Conservation (phyloP, 2,113 vertebrate species). For the Sinocyclocheilus anshuiensis region DNA sequence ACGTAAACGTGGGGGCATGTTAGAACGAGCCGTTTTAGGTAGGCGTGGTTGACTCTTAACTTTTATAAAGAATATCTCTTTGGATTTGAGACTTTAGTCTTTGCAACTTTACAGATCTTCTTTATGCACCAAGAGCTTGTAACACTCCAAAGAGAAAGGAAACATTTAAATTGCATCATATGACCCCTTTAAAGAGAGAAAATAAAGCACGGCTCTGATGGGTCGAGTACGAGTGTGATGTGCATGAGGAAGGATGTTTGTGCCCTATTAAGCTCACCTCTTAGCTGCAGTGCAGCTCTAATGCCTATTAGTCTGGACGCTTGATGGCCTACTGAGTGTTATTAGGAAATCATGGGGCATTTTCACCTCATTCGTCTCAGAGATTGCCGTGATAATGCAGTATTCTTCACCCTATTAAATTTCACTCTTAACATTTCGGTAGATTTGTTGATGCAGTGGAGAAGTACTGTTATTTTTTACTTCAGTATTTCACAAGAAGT, state of each 20-base stretch:
- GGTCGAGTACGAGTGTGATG: conserved; percentile 11
- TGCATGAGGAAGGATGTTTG: conserved; percentile 28
- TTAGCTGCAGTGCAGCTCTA: conserved; percentile 13
- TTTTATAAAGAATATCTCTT: too few species aligned
- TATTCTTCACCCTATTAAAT: conserved; percentile 26
- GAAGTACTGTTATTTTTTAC: not conserved
- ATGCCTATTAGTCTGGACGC: conserved; percentile 15
- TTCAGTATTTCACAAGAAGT: not conserved
- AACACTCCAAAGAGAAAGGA: too few species aligned
- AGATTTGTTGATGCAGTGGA: not conserved
- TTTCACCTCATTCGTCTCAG: not conserved
- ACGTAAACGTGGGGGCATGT: too few species aligned
- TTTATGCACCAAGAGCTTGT: too few species aligned
- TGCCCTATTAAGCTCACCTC: conserved; percentile 39
- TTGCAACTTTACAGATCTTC: too few species aligned
- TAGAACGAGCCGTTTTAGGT: too few species aligned
- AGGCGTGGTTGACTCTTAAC: too few species aligned
- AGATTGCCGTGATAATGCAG: conserved; percentile 19
- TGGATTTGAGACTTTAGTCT: too few species aligned
- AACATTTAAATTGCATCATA: too few species aligned
- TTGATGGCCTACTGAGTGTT: conserved; percentile 16
- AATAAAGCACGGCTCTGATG: conserved; percentile 27
- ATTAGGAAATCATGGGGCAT: conserved; percentile 32
- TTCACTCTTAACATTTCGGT: not conserved
- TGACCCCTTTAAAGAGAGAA: not conserved